Evolutionary conservation across 2,888 invertebrate species (phyloP).

Genomic region (Acrocera orbiculus): DNA sequence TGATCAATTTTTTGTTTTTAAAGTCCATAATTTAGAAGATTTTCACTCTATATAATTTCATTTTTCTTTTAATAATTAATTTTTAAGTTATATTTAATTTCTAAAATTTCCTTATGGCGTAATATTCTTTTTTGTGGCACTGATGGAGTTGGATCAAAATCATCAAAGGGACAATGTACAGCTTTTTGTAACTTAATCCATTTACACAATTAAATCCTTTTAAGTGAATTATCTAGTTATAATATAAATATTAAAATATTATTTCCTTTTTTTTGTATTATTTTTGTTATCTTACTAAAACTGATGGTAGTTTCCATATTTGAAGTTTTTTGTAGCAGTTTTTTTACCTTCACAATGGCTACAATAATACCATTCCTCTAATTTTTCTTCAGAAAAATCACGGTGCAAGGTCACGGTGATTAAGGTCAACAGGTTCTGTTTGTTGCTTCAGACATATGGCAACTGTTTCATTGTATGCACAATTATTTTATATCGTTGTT

Average conservation of each 20-base stretch:
- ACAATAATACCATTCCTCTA: constrained; percentile 77
- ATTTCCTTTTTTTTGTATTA: neutral
- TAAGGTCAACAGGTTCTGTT: constrained; percentile 67
- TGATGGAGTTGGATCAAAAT: constrained; percentile 71
- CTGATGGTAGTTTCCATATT: constrained; percentile 79
- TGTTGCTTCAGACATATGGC: constrained; percentile 48
- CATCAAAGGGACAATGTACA: constrained; percentile 70
- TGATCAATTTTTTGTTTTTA: too few relatives aligned
- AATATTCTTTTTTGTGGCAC: constrained; percentile 61
- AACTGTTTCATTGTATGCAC: constrained; percentile 59
- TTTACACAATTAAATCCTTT: constrained; percentile 84
- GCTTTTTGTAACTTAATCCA: constrained; percentile 93
- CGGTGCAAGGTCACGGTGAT: constrained; percentile 74
- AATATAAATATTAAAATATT: neutral
- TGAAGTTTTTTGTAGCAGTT: constrained; percentile 80
- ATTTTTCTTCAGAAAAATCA: constrained; percentile 67
- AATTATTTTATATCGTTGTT: too few relatives aligned
- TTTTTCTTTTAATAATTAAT: too few relatives aligned
- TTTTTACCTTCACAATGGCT: constrained; percentile 65
- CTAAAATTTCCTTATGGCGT: constrained; percentile 41
- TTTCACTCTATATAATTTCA: too few relatives aligned
- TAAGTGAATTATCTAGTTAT: constrained; percentile 70
- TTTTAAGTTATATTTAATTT: too few relatives aligned
- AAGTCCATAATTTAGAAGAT: too few relatives aligned
- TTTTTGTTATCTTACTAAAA: constrained; percentile 65